Base-by-base conservation (phyloP, 2,888 invertebrate species). In the Torymus texanus region DNA sequence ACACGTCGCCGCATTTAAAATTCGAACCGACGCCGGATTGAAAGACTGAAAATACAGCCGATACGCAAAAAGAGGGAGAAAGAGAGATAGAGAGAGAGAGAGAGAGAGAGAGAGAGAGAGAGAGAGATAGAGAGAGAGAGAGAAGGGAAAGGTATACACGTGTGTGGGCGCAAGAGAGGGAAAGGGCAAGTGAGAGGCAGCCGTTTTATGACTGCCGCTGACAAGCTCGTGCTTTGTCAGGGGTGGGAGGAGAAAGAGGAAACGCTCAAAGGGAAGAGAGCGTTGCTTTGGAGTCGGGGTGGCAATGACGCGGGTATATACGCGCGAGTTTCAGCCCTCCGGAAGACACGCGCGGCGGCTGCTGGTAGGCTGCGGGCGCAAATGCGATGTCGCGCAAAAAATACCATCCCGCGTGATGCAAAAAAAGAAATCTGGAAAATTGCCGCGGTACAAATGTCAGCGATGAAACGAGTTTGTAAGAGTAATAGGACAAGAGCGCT, bases 121-220 rank as follows among this genome's bases (percentile, higher is more conserved):
- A 56, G 58, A 66, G 50, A 21, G 61, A 62, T 41, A 75, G 29
- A 24, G 72, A 67, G 41, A 72, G 77, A 67, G 16, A 14, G 77
- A 68, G 24, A 67, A 72, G 12, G 59, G 58, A 66, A 55, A 21
- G 61, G 66, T 41, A 75, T 62, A 51, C 72, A 55, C 16, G 50
- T 1, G 50, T 24, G 62, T 21, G 76, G 24, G 63, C 50, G 70
- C 50, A 50, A 68, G 50, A 41, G 13, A 21, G 66, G 12, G 67
- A 75, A 21, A 65, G 61, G 61, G 63, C 70, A 70, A 73, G 55
- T 24, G 65, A 65, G 50, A 59, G 71, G 24, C 58, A 67, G 51
- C 58, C 61, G 65, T 78, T 79, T 79, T 79, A 81, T 81, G 63
- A 78, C 75, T 75, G 68, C 70, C 58, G 63, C 63, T 73, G 75